phyloP scores from a whole-genome alignment of 1,140 invertebrate genomes.

The Lasioglossum baleicum region DNA sequence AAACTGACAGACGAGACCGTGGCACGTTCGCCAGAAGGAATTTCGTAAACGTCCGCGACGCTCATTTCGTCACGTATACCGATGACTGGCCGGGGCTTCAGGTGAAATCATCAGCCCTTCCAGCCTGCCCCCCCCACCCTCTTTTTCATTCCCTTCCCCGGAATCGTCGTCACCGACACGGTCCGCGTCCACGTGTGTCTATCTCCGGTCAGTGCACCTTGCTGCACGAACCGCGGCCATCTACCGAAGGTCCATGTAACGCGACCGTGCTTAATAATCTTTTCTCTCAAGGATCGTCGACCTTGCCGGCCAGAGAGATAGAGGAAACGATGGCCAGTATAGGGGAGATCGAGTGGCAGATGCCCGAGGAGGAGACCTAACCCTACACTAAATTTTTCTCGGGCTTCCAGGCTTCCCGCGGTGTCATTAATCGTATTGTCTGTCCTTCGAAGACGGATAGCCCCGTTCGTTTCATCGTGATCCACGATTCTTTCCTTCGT shows the following conservation, averaged over 20 bases:
- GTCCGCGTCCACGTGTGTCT: conserved; percentile 64
- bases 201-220: conserved; percentile 67
- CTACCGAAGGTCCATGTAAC: conserved; percentile 64
- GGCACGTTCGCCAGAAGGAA: conserved; percentile 4
- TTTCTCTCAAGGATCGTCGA: conserved; percentile 61
- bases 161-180: conserved; percentile 42
- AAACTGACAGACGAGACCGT: background rate
- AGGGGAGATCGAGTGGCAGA: background rate
- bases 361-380: too few species aligned
- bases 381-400: background rate
- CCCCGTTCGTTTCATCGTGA: background rate
- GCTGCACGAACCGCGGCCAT: conserved; percentile 63
- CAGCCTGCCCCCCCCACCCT: conserved; percentile 8
- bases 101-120: conserved; percentile 61
- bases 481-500: background rate
- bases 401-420: too few species aligned
- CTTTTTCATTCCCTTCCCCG: conserved; percentile 24
- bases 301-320: conserved; percentile 37
- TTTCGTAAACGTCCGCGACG: conserved; percentile 46
- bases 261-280: conserved; percentile 63
- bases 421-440: conserved; percentile 1
- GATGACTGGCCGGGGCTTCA: conserved; percentile 34
- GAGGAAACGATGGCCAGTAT: conserved; percentile 10
- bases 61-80: conserved; percentile 43
- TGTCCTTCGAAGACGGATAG: background rate